Evolutionary conservation across 2,888 invertebrate genomes (phyloP).

Genomic region (Pseudanteris insignis): DNA sequence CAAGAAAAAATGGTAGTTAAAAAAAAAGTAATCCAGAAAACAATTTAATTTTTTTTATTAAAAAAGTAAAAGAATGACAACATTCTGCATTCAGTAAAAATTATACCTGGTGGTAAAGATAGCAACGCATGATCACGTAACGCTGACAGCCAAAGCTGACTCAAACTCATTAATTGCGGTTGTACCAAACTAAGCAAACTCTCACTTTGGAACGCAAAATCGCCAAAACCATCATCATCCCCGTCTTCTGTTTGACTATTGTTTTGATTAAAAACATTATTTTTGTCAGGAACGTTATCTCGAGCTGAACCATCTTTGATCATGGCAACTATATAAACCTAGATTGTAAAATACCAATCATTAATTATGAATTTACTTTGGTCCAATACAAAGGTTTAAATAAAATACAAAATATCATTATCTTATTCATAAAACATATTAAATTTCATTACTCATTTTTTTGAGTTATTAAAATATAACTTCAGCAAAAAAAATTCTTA

Average conservation of each 20-base stretch:
- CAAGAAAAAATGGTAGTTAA: not conserved
- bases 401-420: no score
- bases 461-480: no score
- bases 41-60: no score
- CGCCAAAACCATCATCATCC: slow-evolving; percentile 72
- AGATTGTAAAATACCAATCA: slow-evolving; percentile 3
- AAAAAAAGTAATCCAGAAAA: not conserved
- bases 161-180: slow-evolving; percentile 90
- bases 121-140: slow-evolving; percentile 94
- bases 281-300: slow-evolving; percentile 51
- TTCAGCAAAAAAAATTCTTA: no score
- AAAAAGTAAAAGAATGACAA: no score
- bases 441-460: no score
- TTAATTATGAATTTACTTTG: slow-evolving; percentile 7
- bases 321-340: slow-evolving; percentile 96
- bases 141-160: slow-evolving; percentile 95
- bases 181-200: slow-evolving; percentile 90
- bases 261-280: slow-evolving; percentile 45
- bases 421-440: no score
- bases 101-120: slow-evolving; percentile 80
- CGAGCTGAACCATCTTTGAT: slow-evolving; percentile 78
- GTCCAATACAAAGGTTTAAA: not conserved
- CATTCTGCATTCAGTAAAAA: no score
- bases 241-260: slow-evolving; percentile 51
- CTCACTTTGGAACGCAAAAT: slow-evolving; percentile 81